Evolutionary conservation across 1,140 invertebrate genomes (phyloP), one percentile per base, ranked within the genome.

Genomic region (Drosophila pallidifrons): DNA sequence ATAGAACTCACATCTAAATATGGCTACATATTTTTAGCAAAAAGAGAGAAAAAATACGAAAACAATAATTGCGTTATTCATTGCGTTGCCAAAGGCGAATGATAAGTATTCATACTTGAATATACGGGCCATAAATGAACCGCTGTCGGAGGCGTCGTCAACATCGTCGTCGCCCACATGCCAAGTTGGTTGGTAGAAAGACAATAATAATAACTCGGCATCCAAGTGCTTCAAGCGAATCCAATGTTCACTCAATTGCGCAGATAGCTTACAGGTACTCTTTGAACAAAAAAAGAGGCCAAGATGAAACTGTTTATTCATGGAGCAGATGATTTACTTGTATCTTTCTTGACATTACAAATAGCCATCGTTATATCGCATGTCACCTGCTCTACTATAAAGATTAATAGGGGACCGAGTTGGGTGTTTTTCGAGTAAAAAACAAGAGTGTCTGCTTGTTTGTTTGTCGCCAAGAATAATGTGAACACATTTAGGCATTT

Each of bases 1-100:
- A 45, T 66, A 49, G 38, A 75, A 52, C 52, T 63, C 61, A 68
- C 69, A 49, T 57, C 51, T 38, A 35, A 47, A 57, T 61, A 55
- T 63, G 68, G 74, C 11, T 41, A 35, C 73, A 60, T 60, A 64
- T 51, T 47, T 61, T 10, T 8, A 2, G 57, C 58, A 28, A 47
- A 57, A 60, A 38, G 30, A 76, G 57, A 60, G 55, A 43, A 47
- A 67, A 60, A 58, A 25, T 38, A 51, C 15, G 20, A 8, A 8
- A 54, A 74, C 35, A 38, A 87, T 79, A 82, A 87, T 87, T 79
- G 80, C 65, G 79, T 88, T 79, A 82, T 77, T 75, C 71, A 82
- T 66, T 80, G 79, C 79, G 20, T 81, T 72, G 78, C 75, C 82
- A 85, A 85, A 71, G 66, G 51, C 79, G 70, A 60, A 75, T 79